Base-by-base conservation (phyloP, 2,797 vertebrate genomes). In the Brachyalestes nurse region DNA sequence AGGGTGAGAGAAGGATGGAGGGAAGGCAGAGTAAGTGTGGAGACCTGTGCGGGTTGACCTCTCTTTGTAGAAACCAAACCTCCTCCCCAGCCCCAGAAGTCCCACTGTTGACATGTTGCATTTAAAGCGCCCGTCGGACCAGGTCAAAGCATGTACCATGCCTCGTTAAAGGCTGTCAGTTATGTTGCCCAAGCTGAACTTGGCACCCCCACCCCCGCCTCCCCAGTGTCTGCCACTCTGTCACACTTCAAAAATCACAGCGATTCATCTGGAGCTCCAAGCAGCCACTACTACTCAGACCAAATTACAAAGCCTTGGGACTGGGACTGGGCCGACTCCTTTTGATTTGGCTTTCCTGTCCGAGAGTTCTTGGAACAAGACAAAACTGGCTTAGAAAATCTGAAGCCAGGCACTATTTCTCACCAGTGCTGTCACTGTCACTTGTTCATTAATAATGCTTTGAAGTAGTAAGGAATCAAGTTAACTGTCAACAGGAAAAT, bases 191-290 rank as follows among this genome's bases (percentile, higher is more conserved):
- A 21, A 42, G 55, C 57, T 21, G 21, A 21, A 23, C 47, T n/a
- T 1, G n/a, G 12, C 45, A 8, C 57, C 16, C 28, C 40, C 62
- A 23, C 40, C 34, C 25, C 53, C 14, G 61, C 58, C 38, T 25
- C 21, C 38, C 49, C 0, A 40, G 21, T 9, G n/a, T 4, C 16
- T 57, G 21, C 77, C 67, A 62, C 72, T 55, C 17, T 47, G 45
- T 25, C 69, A 21, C 75, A 74, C 61, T 74, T 51, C 40, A 74
- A 34, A 74, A 80, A 69, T 80, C 78, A 80, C 72, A 75, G 58
- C 19, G 6, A 17, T n/a, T 25, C 21, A 10, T n/a, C 72, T 61
- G 28, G 8, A n/a, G 34, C 38, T 47, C 1, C 62, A 6, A 49
- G 19, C 72, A 45, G 55, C 40, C 34, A 16, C 62, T 34, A 57